Conservation (phyloP, 2,797 vertebrate genomes). For the Sebastiscus tertius region DNA sequence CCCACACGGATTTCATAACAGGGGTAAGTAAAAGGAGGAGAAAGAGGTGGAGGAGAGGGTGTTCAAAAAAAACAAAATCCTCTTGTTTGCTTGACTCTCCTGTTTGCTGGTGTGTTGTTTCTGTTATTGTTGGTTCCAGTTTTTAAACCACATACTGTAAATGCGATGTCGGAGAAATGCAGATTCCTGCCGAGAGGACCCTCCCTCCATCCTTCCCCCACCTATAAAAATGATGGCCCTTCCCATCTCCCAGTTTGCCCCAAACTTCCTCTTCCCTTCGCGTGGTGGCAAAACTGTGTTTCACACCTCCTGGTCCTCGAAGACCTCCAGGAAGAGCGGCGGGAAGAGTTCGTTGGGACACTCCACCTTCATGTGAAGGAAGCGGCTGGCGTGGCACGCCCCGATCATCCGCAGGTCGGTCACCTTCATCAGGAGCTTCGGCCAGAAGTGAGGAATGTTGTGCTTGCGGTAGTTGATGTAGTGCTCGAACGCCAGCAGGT, state of each 20-base stretch:
- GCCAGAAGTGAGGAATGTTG: slow-evolving; percentile 98
- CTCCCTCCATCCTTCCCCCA: slow-evolving; percentile 47
- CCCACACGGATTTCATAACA: slow-evolving; percentile 66
- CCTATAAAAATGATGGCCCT: slow-evolving; percentile 23
- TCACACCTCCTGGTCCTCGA: slow-evolving; percentile 95
- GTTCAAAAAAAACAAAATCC: slow-evolving; percentile 58
- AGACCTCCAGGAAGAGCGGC: slow-evolving; percentile 95
- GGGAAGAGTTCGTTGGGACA: slow-evolving; percentile 96
- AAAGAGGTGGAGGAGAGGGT: slow-evolving; percentile 57
- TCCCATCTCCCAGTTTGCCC: slow-evolving; percentile 37
- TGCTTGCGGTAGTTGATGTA: slow-evolving; percentile 99
- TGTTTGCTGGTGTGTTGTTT: slow-evolving; percentile 76
- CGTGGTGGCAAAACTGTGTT: background rate
- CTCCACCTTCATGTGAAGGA: slow-evolving; percentile 98
- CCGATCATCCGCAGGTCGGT: slow-evolving; percentile 97
- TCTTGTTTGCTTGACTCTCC: slow-evolving; percentile 61
- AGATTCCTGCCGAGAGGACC: slow-evolving; percentile 53
- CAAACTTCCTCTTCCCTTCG: slow-evolving; percentile 32
- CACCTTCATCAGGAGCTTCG: slow-evolving; percentile 98
- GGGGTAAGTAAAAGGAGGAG: slow-evolving; percentile 62
- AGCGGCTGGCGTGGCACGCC: slow-evolving; percentile 96
- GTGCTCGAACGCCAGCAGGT: slow-evolving; percentile 96
- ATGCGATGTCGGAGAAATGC: slow-evolving; percentile 51
- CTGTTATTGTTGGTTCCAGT: slow-evolving; percentile 58
- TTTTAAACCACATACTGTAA: slow-evolving; percentile 56